Conservation (phyloP, 2,888 invertebrate species). For the Megamerina dolium region DNA sequence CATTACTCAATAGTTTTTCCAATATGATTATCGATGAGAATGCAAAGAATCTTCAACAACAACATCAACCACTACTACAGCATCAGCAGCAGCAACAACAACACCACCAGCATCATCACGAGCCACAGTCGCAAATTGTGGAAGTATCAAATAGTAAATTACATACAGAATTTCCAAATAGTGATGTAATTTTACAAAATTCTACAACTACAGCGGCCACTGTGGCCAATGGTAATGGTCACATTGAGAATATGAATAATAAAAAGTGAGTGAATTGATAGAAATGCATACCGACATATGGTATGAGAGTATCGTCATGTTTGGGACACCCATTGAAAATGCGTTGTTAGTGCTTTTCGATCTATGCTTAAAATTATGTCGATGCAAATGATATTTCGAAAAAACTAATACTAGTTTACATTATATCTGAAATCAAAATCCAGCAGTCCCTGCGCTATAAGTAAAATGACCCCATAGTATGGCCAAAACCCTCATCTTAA, state of each 20-base stretch:
- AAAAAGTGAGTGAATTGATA: conserved; percentile 49
- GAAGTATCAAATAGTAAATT: conserved; percentile 46
- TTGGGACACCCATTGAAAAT: too few species aligned
- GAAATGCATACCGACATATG: too few species aligned
- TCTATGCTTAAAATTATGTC: too few species aligned
- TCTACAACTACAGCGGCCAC: conserved; percentile 21
- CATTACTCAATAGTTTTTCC: conserved; percentile 46
- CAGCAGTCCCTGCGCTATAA: too few species aligned
- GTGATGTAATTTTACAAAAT: conserved; percentile 25
- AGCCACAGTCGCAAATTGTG: conserved; percentile 26
- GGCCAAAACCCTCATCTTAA: too few species aligned
- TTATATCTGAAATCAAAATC: too few species aligned
- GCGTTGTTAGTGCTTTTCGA: too few species aligned
- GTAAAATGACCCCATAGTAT: too few species aligned
- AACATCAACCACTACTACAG: conserved; percentile 18
- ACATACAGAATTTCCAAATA: conserved; percentile 27
- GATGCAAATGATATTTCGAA: too few species aligned
- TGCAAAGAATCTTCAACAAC: conserved; percentile 42
- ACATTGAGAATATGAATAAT: conserved; percentile 48
- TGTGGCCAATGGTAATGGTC: conserved; percentile 48
- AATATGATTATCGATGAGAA: conserved; percentile 48
- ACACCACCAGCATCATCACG: conserved; percentile 19
- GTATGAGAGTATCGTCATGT: too few species aligned
- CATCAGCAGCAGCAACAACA: conserved; percentile 21
- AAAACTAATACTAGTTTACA: too few species aligned